These are phyloP conservation scores for Zophobas morio DNA, from an alignment of 1,140 invertebrate species.

Conservation along the genomic window DNA sequence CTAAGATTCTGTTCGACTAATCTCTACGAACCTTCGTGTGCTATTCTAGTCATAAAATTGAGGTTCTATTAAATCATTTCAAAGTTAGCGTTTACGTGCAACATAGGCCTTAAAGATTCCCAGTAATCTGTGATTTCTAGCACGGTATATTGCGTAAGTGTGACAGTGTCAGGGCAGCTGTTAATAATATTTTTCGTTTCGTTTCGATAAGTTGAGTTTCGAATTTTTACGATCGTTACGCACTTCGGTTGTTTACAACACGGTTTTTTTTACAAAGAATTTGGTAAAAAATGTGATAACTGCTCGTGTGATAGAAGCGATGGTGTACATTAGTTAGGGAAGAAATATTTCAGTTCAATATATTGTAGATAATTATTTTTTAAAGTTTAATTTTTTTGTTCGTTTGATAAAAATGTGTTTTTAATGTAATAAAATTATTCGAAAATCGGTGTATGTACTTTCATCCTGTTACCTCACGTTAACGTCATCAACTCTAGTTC, in stretches of 20 bases:
- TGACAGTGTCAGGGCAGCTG: slow-evolving; percentile 20
- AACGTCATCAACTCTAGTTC: neutral
- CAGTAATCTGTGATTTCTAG: slow-evolving; percentile 27
- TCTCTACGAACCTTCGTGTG: too few relatives aligned
- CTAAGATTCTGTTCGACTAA: too few relatives aligned
- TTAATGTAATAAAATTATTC: slow-evolving; percentile 32
- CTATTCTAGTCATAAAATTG: slow-evolving; percentile 12
- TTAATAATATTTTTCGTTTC: slow-evolving; percentile 9
- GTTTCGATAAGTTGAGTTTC: neutral
- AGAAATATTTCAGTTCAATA: slow-evolving; percentile 12
- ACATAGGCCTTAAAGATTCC: slow-evolving; percentile 22
- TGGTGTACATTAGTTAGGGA: neutral
- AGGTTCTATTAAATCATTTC: neutral
- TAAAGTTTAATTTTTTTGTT: neutral
- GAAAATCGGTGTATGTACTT: neutral
- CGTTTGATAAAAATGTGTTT: slow-evolving; percentile 27
- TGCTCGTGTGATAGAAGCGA: slow-evolving; percentile 35
- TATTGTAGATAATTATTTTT: slow-evolving; percentile 19
- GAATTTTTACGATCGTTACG: neutral
- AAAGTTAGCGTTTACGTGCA: neutral
- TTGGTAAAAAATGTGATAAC: slow-evolving; percentile 39
- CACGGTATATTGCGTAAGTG: neutral
- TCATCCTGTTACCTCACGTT: neutral
- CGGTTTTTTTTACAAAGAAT: neutral
- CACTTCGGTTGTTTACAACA: neutral